Base-by-base conservation (phyloP, 2,797 vertebrate species). In the Columba guinea region DNA sequence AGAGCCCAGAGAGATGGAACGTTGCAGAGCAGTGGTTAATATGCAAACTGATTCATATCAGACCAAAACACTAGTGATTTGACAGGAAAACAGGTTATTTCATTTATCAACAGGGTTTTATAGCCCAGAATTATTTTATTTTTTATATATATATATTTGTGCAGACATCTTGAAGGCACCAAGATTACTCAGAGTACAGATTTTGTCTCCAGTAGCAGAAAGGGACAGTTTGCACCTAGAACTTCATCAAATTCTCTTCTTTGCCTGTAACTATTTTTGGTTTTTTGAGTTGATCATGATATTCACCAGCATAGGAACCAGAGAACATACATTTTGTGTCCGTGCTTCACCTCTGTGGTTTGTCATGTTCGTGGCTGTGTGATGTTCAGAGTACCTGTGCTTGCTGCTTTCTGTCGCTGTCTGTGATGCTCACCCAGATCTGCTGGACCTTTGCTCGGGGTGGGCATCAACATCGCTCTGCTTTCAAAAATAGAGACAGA, bases 281-380 rank as follows among this genome's bases (percentile, higher is more conserved):
- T 27, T 14, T 8, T 79, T 37, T 24, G 3, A 59, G 24, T 44
- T 19, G n/a, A 6, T 32, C 32, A 1, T 11, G 34, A 51, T 34
- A 17, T 46, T 86, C n/a, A 3, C 8, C 34, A 13, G 37, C 7
- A 1, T 2, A 2, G 3, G 51, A 64, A 30, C 30, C 26, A 20
- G 37, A 3, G 28, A 21, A 35, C 22, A 4, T 6, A 6, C 0
- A 0, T 41, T 51, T 26, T 13, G 12, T 21, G 5, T 49, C 56
- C 23, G 28, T 23, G 21, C 16, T 30, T 51, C 22, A 2, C 41
- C 26, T 10, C 19, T 15, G 22, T 30, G 60, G 20, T 30, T 69
- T 32, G 53, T 7, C 30, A 7, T 34, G 74, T 12, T 22, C n/a
- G 27, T 46, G 60, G 20, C 27, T 16, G 69, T 32, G 53, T 7